A percentile compares a stretch with the other conserved stretches of the same genome.
These are phyloP conservation scores for Ceuthmochares aereus DNA, from an alignment of 2,113 vertebrate genomes.

Conservation along the genomic window DNA sequence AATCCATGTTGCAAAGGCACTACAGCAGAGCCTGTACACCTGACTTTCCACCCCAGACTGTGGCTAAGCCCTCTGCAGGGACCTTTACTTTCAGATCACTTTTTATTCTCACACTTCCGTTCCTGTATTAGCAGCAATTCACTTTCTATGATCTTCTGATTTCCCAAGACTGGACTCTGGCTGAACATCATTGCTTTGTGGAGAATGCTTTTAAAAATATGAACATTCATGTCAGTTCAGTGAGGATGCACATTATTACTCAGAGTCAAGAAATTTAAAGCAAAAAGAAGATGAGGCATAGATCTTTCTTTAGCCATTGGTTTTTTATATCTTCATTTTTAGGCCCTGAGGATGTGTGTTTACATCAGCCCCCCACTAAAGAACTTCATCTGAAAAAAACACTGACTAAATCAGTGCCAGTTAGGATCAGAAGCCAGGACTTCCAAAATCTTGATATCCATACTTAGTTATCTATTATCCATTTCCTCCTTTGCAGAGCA, in stretches of 20 bases:
- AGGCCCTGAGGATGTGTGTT: background rate
- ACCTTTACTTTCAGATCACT: background rate
- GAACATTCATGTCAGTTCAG: background rate
- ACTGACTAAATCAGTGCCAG: background rate
- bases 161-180: background rate
- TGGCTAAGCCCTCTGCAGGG: background rate
- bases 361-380: background rate
- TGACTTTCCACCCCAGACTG: background rate
- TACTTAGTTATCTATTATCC: background rate
- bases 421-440: background rate
- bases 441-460: background rate
- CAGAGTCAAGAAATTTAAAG: background rate
- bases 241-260: background rate
- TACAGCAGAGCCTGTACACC: background rate
- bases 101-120: background rate
- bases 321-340: background rate
- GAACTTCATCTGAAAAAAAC: background rate
- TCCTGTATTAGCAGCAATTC: background rate
- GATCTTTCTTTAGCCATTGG: background rate
- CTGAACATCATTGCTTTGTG: background rate
- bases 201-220: background rate
- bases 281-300: background rate
- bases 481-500: background rate
- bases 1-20: background rate
- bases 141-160: background rate